These are phyloP conservation scores for Acanthococcus lagerstroemiae DNA, from an alignment of 2,888 invertebrate species.

Conservation along the genomic window DNA sequence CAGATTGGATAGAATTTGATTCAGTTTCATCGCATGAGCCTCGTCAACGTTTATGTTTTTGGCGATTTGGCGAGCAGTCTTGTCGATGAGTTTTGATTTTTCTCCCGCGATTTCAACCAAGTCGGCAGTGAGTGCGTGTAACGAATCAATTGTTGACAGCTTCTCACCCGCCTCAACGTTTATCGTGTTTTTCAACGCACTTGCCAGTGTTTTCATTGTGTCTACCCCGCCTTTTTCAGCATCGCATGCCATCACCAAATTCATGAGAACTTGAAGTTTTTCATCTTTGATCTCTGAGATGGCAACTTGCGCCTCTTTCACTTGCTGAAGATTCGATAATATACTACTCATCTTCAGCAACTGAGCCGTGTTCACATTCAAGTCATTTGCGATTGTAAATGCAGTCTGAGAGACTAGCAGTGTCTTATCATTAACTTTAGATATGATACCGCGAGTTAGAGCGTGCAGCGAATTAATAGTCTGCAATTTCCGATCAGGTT, in stretches of 20 bases:
- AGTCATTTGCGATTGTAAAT: not conserved
- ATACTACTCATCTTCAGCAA: not conserved
- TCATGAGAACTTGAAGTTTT: not conserved
- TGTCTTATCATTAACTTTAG: not conserved
- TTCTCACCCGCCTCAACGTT: constrained; percentile 48
- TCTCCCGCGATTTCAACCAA: not conserved
- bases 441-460: not conserved
- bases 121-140: not conserved
- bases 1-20: constrained; percentile 41
- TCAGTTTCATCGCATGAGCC: constrained; percentile 43
- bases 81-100: constrained; percentile 42
- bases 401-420: not conserved
- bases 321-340: constrained; percentile 44
- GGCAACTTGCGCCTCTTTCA: constrained; percentile 59
- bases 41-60: constrained; percentile 42
- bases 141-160: constrained; percentile 51
- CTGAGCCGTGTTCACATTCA: not conserved
- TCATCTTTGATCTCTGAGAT: constrained; percentile 39
- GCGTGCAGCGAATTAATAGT: not conserved
- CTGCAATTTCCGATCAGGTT: not conserved
- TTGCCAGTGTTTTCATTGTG: not conserved
- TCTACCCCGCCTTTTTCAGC: not conserved
- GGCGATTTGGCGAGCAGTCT: constrained; percentile 34
- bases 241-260: not conserved
- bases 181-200: not conserved